Evolutionary conservation across 2,113 vertebrate genomes (phyloP), one percentile per base, ranked within the genome.

Genomic region (Australoheros scitulus): DNA sequence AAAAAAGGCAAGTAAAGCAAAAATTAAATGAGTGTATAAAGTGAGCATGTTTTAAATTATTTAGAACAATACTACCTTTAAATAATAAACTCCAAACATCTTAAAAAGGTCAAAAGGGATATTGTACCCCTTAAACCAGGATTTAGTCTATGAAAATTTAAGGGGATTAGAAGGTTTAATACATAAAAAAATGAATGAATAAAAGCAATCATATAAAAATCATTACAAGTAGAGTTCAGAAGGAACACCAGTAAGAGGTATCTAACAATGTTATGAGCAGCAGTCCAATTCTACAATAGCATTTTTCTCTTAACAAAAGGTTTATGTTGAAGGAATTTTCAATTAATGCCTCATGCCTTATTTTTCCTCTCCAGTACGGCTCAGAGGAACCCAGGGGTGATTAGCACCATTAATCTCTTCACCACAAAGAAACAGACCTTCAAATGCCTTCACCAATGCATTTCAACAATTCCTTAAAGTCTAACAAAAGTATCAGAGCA

Each of bases 251-350:
- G 47, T 0, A 47, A 52, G 32, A 63, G 18, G 57, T 57, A 38
- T 58, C 61, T 11, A 29, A 56, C 17, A 15, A 5, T 10, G 18
- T 8, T 55, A 65, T 36, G 36, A 80, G 11, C 26, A 52, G 74
- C 36, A 22, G 63, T 59, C 55, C 18, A 20, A 72, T 22, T 50
- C 61, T 77, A 20, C 26, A 50, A 77, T 10, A 7, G n/a, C 15
- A 36, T 32, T 80, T 81, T 84, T 65, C 36, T 76, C 13, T 52
- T 15, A 80, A 41, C 68, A 86, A 76, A 76, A 84, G 88, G 82
- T 91, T 94, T 92, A 87, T 87, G 80, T 63, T 78, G 22, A 52
- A 93, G 92, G 91, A 93, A 93, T 92, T 91, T 95, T 93, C 89
- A 91, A 94, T 94, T 91, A 95, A 89, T 83, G 79, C 68, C 70